Conservation (phyloP, 1,140 invertebrate species). For the Neuroterus valhalla region DNA sequence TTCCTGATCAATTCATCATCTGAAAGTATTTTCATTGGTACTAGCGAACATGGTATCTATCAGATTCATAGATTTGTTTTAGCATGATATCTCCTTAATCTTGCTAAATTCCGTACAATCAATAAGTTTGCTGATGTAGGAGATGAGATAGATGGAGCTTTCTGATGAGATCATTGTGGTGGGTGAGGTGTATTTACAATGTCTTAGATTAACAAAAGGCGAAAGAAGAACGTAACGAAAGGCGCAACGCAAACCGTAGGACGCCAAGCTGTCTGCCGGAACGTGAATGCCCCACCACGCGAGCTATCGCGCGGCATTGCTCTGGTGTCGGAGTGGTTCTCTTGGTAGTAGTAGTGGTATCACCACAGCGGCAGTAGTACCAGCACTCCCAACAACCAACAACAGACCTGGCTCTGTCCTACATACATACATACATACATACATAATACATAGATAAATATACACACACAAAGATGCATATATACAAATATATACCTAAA, state of each 20-base stretch:
- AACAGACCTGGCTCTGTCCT: conserved; percentile 57
- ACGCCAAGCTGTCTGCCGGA: conserved; percentile 76
- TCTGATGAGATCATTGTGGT: too few relatives aligned
- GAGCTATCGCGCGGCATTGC: conserved; percentile 33
- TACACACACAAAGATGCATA: too few relatives aligned
- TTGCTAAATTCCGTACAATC: too few relatives aligned
- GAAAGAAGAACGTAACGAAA: conserved; percentile 64
- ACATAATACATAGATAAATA: too few relatives aligned
- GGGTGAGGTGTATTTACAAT: background rate
- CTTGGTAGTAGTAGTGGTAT: conserved; percentile 11
- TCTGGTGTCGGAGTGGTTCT: background rate
- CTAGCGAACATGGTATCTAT: too few relatives aligned
- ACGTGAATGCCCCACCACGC: conserved; percentile 64
- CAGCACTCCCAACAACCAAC: conserved; percentile 34
- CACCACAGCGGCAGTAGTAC: conserved; percentile 38
- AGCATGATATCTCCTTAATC: too few relatives aligned
- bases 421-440: conserved; percentile 46
- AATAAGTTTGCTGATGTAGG: too few relatives aligned
- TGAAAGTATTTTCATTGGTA: too few relatives aligned
- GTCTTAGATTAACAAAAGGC: conserved; percentile 40
- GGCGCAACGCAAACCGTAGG: conserved; percentile 70
- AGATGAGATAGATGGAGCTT: too few relatives aligned
- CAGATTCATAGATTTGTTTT: too few relatives aligned
- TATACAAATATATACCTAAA: too few relatives aligned
- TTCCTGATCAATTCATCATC: too few relatives aligned